These are phyloP conservation scores for Campopleginae sp. DNA, from an alignment of 2,888 invertebrate species.

Conservation along the genomic window DNA sequence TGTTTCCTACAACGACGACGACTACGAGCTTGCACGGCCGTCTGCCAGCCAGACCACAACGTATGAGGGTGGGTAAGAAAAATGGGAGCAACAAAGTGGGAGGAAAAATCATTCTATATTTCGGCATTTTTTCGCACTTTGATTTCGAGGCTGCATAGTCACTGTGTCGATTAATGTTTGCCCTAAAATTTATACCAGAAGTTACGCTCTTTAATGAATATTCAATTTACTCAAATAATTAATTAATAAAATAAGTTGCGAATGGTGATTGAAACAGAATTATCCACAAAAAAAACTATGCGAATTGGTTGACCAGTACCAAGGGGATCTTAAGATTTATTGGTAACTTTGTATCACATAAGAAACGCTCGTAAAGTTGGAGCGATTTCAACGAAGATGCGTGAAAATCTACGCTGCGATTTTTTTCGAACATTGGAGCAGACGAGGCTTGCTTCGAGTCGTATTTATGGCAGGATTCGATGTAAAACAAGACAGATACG, in stretches of 20 bases:
- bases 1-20: slow-evolving; percentile 63
- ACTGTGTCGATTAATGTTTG: background rate
- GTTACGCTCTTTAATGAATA: too few relatives aligned
- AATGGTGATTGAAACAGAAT: too few relatives aligned
- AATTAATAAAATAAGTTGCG: too few relatives aligned
- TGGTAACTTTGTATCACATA: background rate
- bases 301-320: background rate
- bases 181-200: background rate
- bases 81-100: background rate
- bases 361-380: slow-evolving; percentile 9
- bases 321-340: background rate
- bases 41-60: slow-evolving; percentile 55
- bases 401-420: background rate
- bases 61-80: slow-evolving; percentile 16
- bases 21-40: slow-evolving; percentile 56
- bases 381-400: background rate
- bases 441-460: slow-evolving; percentile 62
- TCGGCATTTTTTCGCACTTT: slow-evolving; percentile 49
- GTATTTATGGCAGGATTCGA: slow-evolving; percentile 73
- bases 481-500: slow-evolving; percentile 71
- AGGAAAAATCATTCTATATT: slow-evolving; percentile 19
- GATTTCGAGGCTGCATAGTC: background rate
- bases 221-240: too few relatives aligned
- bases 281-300: background rate
- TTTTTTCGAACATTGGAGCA: slow-evolving; percentile 5